These are phyloP conservation scores for Prionace glauca DNA, from an alignment of 2,797 vertebrate species.

Conservation along the genomic window DNA sequence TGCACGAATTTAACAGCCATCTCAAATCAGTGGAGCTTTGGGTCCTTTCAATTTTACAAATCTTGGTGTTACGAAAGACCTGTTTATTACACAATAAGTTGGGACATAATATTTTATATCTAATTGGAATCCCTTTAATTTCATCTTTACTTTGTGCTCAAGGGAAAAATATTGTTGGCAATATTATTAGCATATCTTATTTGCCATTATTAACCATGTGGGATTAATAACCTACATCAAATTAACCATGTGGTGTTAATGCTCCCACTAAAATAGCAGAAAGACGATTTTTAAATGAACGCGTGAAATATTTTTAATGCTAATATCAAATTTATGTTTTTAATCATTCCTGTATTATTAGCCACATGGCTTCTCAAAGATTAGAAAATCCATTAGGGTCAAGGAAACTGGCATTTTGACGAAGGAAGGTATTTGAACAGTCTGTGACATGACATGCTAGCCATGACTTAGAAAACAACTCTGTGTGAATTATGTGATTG, in stretches of 20 bases:
- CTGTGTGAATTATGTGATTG: background rate
- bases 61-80: background rate
- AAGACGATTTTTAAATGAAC: background rate
- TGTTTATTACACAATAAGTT: background rate
- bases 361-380: background rate
- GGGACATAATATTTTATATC: background rate
- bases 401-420: background rate
- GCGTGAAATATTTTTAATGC: background rate
- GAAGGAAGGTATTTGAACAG: background rate
- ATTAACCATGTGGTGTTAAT: background rate
- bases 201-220: background rate
- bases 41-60: background rate
- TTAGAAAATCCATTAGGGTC: background rate
- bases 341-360: background rate
- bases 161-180: background rate
- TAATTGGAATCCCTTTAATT: background rate
- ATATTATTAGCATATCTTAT: background rate
- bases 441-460: background rate
- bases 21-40: background rate
- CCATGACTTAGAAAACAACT: background rate
- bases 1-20: background rate
- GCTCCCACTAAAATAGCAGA: background rate
- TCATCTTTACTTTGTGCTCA: background rate
- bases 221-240: background rate
- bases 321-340: background rate